Evolutionary conservation across 1,140 invertebrate species (phyloP).

Genomic region (Fopius arisanus): DNA sequence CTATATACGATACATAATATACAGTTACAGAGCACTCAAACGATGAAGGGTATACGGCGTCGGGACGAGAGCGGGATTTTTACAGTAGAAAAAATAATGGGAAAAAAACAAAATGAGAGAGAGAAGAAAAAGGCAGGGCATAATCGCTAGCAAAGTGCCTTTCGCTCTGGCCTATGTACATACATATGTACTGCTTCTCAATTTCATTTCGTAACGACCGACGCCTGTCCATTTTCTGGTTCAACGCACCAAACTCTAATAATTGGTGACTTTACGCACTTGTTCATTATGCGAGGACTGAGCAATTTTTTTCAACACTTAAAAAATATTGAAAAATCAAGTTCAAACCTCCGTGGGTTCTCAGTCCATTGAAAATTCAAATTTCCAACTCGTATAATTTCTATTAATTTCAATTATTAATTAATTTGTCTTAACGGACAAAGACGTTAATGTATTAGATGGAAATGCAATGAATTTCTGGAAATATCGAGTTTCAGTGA

Average conservation of each 20-base stretch:
- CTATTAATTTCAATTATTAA: too few relatives aligned
- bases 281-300: not conserved
- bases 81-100: not conserved
- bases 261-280: slow-evolving; percentile 10
- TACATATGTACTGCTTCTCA: not conserved
- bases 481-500: too few relatives aligned
- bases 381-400: too few relatives aligned
- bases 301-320: too few relatives aligned
- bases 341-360: too few relatives aligned
- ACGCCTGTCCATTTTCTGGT: slow-evolving; percentile 23
- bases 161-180: slow-evolving; percentile 6
- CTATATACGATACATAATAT: not conserved
- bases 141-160: not conserved
- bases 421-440: too few relatives aligned
- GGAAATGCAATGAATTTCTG: too few relatives aligned
- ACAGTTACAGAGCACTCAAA: slow-evolving; percentile 4
- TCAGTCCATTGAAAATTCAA: too few relatives aligned
- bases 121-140: not conserved
- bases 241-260: slow-evolving; percentile 22
- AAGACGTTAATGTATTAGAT: too few relatives aligned
- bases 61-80: not conserved
- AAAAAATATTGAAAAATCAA: too few relatives aligned
- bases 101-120: slow-evolving; percentile 1
- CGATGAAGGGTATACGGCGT: slow-evolving; percentile 3
- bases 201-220: slow-evolving; percentile 31